phyloP scores from a whole-genome alignment of 2,888 invertebrate genomes.

The Branchipolynoe longqiensis region DNA sequence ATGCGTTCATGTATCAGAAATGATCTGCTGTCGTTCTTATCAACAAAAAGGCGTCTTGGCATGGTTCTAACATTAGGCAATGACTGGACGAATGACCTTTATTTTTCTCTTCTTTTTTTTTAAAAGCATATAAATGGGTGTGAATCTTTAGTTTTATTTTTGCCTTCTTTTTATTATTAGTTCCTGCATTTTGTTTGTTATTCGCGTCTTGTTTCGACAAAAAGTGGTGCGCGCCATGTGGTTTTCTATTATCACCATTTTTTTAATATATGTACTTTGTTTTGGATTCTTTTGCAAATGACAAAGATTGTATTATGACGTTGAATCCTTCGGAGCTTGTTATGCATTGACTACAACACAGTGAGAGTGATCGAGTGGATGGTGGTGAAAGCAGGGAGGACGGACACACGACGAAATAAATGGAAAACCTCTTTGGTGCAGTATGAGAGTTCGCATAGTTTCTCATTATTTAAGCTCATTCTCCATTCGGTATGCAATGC shows the following conservation, averaged over 20 bases:
- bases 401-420: neutral
- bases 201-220: constrained; percentile 13
- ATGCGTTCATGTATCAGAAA: constrained; percentile 47
- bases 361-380: constrained; percentile 27
- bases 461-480: constrained; percentile 55
- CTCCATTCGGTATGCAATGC: constrained; percentile 47
- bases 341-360: neutral
- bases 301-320: constrained; percentile 1
- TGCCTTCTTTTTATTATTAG: neutral
- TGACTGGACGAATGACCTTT: constrained; percentile 6
- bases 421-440: constrained; percentile 5
- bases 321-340: constrained; percentile 19
- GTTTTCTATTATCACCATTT: neutral
- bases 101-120: constrained; percentile 13
- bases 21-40: constrained; percentile 7
- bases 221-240: constrained; percentile 6
- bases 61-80: constrained; percentile 36
- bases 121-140: neutral
- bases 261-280: neutral
- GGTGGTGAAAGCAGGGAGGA: neutral
- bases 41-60: neutral
- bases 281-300: constrained; percentile 23
- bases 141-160: constrained; percentile 18
- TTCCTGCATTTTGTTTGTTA: constrained; percentile 19
- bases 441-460: constrained; percentile 45